Evolutionary conservation across 2,888 invertebrate genomes (phyloP).

Genomic region (Heteromurus nitidus): DNA sequence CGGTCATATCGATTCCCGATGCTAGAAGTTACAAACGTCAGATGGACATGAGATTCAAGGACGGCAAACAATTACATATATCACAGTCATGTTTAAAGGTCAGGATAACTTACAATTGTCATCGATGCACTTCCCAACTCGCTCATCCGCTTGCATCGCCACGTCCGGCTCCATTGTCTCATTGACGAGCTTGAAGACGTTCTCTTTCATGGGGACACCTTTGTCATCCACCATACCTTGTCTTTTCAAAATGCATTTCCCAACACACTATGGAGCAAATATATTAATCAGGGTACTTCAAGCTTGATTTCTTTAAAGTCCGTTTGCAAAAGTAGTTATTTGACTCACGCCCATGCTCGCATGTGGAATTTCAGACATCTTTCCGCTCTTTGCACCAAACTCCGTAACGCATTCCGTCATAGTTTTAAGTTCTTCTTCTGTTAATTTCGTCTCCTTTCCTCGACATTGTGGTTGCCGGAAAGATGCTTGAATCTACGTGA

Average conservation of each 20-base stretch:
- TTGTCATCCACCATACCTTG: slow-evolving; percentile 50
- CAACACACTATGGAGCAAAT: slow-evolving; percentile 52
- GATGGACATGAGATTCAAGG: no score
- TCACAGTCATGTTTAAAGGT: no score
- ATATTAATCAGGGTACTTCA: not conserved
- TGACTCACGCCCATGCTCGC: slow-evolving; percentile 51
- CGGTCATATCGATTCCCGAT: slow-evolving; percentile 27
- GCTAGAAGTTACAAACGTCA: slow-evolving; percentile 21
- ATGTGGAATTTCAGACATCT: slow-evolving; percentile 38
- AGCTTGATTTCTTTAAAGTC: not conserved
- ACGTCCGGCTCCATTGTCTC: slow-evolving; percentile 53
- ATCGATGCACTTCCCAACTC: slow-evolving; percentile 59
- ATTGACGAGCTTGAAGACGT: slow-evolving; percentile 47
- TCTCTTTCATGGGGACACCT: slow-evolving; percentile 56
- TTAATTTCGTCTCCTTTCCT: slow-evolving; percentile 58
- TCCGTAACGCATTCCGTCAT: slow-evolving; percentile 54
- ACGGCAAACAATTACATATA: no score
- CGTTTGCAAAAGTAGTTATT: no score
- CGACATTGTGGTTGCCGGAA: slow-evolving; percentile 54
- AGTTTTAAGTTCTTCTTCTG: slow-evolving; percentile 40
- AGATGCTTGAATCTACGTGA: slow-evolving; percentile 3
- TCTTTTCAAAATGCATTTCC: slow-evolving; percentile 56
- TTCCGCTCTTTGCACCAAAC: slow-evolving; percentile 25
- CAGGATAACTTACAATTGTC: slow-evolving; percentile 53
- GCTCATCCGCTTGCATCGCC: slow-evolving; percentile 26